These are phyloP conservation scores for Acanthococcus lagerstroemiae DNA, from an alignment of 2,888 invertebrate genomes.

Conservation along the genomic window DNA sequence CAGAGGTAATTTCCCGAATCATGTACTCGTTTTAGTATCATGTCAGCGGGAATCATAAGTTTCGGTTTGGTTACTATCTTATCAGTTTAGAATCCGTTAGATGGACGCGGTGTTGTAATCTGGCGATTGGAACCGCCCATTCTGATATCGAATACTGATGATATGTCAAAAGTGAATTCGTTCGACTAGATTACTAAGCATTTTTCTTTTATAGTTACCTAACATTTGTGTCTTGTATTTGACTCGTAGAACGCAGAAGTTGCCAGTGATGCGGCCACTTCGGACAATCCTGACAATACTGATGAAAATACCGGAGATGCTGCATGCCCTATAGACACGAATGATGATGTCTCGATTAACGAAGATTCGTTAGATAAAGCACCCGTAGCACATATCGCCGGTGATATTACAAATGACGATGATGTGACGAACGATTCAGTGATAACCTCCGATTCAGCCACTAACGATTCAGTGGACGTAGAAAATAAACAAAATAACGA, in stretches of 20 bases:
- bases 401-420: conserved; percentile 34
- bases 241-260: background rate
- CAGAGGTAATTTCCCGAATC: conserved; percentile 29
- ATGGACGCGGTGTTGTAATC: too few relatives aligned
- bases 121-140: too few relatives aligned
- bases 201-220: too few relatives aligned
- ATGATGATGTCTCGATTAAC: conserved; percentile 47
- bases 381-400: conserved; percentile 1
- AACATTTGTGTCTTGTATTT: too few relatives aligned
- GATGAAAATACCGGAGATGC: conserved; percentile 7
- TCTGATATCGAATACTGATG: too few relatives aligned
- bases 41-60: too few relatives aligned
- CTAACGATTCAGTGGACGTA: conserved; percentile 21
- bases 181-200: too few relatives aligned
- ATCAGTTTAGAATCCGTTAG: background rate
- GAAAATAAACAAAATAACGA: conserved; percentile 21
- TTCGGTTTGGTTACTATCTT: background rate
- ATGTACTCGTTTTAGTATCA: background rate
- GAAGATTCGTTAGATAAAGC: conserved; percentile 64
- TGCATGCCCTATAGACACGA: conserved; percentile 14
- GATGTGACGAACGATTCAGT: conserved; percentile 39
- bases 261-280: conserved; percentile 37
- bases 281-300: conserved; percentile 22
- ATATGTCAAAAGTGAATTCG: too few relatives aligned
- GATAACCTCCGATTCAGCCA: conserved; percentile 37